Evolutionary conservation across 2,888 invertebrate species (phyloP).

Genomic region (Sericinus montela): DNA sequence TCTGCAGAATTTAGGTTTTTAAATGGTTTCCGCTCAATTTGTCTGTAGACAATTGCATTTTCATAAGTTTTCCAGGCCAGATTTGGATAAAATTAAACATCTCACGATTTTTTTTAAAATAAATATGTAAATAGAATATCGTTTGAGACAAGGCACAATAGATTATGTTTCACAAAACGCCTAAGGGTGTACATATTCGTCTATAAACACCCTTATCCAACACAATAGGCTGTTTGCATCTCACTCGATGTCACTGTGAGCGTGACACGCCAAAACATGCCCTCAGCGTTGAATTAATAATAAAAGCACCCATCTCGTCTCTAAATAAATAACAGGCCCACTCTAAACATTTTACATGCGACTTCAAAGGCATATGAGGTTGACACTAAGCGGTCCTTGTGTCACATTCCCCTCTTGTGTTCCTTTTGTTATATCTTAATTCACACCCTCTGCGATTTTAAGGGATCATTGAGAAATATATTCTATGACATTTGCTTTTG

Average conservation of each 20-base stretch:
- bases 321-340: constrained; percentile 45
- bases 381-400: constrained; percentile 71
- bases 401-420: constrained; percentile 59
- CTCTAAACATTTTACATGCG: constrained; percentile 48
- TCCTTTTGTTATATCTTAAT: constrained; percentile 70
- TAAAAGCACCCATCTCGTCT: constrained; percentile 30
- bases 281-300: constrained; percentile 20
- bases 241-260: constrained; percentile 26
- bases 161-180: too few relatives aligned
- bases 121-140: too few relatives aligned
- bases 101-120: too few relatives aligned
- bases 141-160: too few relatives aligned
- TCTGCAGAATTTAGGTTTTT: too few relatives aligned
- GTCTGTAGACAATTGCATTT: too few relatives aligned
- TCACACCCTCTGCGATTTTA: constrained; percentile 66
- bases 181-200: constrained; percentile 6
- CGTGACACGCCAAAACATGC: constrained; percentile 30
- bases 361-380: constrained; percentile 67
- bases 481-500: constrained; percentile 24
- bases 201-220: constrained; percentile 5
- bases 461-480: constrained; percentile 24
- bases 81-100: too few relatives aligned
- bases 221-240: constrained; percentile 17
- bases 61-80: too few relatives aligned
- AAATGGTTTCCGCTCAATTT: too few relatives aligned